These are phyloP conservation scores for Rotaria sp. DNA, from an alignment of 2,888 invertebrate species.

Conservation along the genomic window DNA sequence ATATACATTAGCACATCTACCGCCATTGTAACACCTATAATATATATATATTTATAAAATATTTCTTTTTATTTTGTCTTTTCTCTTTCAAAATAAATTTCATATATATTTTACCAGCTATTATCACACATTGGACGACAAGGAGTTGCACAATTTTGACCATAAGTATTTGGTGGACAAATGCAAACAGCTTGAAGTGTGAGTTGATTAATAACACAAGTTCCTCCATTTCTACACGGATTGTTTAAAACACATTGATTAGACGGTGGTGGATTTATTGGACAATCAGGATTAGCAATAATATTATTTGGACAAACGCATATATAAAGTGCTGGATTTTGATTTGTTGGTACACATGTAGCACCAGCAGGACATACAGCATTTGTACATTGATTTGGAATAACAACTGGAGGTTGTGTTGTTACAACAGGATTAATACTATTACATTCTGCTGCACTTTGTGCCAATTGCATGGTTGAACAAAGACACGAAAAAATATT, in stretches of 20 bases:
- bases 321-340: background rate
- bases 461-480: background rate
- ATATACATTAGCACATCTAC: background rate
- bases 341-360: background rate
- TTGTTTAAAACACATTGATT: background rate
- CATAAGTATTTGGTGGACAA: background rate
- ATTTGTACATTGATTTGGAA: background rate
- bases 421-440: background rate
- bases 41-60: background rate
- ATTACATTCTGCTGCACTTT: background rate
- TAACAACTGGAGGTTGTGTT: background rate
- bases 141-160: background rate
- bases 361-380: background rate
- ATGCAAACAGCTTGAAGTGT: background rate
- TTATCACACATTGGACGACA: background rate
- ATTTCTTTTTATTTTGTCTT: background rate
- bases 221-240: background rate
- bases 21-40: background rate
- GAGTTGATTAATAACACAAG: background rate
- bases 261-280: background rate
- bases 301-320: background rate
- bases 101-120: background rate
- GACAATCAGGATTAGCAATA: background rate
- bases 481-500: background rate
- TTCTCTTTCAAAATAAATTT: background rate